phyloP scores from a whole-genome alignment of 2,797 vertebrate species.

The Apogon hyalosoma region DNA sequence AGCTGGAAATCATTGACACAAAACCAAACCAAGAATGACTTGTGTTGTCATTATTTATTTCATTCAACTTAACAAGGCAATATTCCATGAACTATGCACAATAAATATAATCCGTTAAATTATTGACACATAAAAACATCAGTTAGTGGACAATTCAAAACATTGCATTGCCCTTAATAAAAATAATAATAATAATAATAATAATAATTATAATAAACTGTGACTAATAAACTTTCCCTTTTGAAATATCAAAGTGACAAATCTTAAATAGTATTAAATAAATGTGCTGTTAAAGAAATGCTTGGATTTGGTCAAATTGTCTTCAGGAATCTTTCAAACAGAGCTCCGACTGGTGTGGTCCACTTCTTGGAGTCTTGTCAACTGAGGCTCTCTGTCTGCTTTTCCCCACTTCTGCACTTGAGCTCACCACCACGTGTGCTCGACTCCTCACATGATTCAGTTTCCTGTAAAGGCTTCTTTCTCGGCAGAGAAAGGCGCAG shows the following conservation, averaged over 20 bases:
- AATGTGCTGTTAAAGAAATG: slow-evolving; percentile 61
- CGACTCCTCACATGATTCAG: slow-evolving; percentile 71
- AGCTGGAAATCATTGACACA: slow-evolving; percentile 42
- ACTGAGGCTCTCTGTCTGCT: slow-evolving; percentile 40
- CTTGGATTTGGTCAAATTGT: slow-evolving; percentile 55
- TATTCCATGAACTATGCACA: slow-evolving; percentile 66
- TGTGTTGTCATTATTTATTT: slow-evolving; percentile 60
- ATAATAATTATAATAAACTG: slow-evolving; percentile 31
- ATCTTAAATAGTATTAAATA: slow-evolving; percentile 72
- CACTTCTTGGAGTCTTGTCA: slow-evolving; percentile 40
- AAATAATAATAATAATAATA: slow-evolving; percentile 36
- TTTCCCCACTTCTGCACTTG: slow-evolving; percentile 24
- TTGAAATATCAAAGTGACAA: slow-evolving; percentile 73
- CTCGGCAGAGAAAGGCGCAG: slow-evolving; percentile 64
- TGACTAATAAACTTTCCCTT: slow-evolving; percentile 68
- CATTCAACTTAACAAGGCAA: slow-evolving; percentile 58
- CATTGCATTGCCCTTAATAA: slow-evolving; percentile 60
- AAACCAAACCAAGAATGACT: slow-evolving; percentile 16
- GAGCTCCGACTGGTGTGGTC: slow-evolving; percentile 45
- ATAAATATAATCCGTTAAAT: slow-evolving; percentile 85
- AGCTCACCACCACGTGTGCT: slow-evolving; percentile 54
- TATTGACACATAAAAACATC: slow-evolving; percentile 67
- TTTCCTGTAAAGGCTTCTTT: slow-evolving; percentile 73
- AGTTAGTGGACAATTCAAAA: slow-evolving; percentile 59
- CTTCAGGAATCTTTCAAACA: slow-evolving; percentile 40